phyloP scores from a whole-genome alignment of 2,113 vertebrate species.

The Petroica traversi region DNA sequence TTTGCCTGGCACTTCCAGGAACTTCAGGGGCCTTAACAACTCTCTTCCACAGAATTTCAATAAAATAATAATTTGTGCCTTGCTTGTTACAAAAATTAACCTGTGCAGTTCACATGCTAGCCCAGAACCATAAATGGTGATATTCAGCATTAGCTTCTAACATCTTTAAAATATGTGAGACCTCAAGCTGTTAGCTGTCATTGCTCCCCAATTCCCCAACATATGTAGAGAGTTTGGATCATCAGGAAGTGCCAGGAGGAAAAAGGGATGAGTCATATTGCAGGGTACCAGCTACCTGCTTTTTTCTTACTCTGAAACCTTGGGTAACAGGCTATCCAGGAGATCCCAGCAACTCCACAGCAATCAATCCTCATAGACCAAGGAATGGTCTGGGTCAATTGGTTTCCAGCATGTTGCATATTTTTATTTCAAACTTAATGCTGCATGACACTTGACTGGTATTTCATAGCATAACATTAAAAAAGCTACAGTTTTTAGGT shows the following conservation, averaged over 20 bases:
- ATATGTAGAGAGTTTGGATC: background rate
- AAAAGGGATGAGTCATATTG: background rate
- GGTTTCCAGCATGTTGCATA: background rate
- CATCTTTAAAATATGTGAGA: background rate
- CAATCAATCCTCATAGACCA: background rate
- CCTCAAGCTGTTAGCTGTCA: background rate
- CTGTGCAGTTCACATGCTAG: accelerated
- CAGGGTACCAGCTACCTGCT: background rate
- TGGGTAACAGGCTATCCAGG: background rate
- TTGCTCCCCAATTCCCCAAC: background rate
- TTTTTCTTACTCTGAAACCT: background rate
- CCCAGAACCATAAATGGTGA: background rate
- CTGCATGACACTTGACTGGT: background rate
- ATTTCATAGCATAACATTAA: background rate
- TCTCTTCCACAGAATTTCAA: background rate
- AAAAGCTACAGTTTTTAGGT: background rate
- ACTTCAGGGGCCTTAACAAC: background rate
- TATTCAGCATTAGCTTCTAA: background rate
- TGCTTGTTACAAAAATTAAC: background rate
- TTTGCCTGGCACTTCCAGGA: background rate
- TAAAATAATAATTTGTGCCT: background rate
- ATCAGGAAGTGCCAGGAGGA: background rate
- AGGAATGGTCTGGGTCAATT: background rate
- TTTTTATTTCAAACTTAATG: background rate
- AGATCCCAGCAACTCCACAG: background rate